A percentile compares a stretch with the other conserved stretches of the same genome.
phyloP scores from a whole-genome alignment of 2,113 vertebrate genomes.

The Rallus limicola region DNA sequence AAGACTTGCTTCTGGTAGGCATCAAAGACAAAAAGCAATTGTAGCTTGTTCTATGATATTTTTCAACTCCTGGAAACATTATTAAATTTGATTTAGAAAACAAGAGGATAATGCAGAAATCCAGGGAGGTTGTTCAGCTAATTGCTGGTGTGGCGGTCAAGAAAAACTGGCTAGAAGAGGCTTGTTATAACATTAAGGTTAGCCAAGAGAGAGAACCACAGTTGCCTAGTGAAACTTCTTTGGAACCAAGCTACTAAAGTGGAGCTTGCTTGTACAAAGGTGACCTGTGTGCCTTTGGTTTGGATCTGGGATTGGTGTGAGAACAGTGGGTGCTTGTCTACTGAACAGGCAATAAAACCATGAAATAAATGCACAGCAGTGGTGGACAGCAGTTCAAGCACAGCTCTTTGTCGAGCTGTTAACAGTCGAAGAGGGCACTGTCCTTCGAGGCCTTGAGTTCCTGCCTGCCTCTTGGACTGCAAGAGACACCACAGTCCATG shows the following conservation, averaged over 20 bases:
- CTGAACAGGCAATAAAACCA: neutral
- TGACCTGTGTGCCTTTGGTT: neutral
- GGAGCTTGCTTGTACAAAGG: neutral
- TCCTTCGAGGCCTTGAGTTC: neutral
- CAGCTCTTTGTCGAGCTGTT: neutral
- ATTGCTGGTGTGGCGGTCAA: neutral
- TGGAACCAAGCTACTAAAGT: neutral
- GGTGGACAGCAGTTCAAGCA: neutral
- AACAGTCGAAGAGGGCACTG: neutral
- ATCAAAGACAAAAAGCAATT: neutral
- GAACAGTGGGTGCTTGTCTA: neutral
- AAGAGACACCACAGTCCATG: neutral
- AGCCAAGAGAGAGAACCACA: neutral
- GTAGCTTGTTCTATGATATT: neutral
- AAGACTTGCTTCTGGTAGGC: constrained; percentile 20
- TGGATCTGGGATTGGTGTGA: neutral
- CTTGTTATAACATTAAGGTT: neutral
- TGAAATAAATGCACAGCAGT: neutral
- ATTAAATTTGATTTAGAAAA: neutral
- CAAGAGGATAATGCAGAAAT: neutral
- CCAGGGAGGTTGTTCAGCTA: neutral
- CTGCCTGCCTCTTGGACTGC: neutral
- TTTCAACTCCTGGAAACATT: neutral
- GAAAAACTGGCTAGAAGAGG: neutral
- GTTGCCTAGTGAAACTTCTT: neutral